Evolutionary conservation across 2,113 vertebrate species (phyloP), one percentile per base, ranked within the genome.

Genomic region (Barbus barbus): DNA sequence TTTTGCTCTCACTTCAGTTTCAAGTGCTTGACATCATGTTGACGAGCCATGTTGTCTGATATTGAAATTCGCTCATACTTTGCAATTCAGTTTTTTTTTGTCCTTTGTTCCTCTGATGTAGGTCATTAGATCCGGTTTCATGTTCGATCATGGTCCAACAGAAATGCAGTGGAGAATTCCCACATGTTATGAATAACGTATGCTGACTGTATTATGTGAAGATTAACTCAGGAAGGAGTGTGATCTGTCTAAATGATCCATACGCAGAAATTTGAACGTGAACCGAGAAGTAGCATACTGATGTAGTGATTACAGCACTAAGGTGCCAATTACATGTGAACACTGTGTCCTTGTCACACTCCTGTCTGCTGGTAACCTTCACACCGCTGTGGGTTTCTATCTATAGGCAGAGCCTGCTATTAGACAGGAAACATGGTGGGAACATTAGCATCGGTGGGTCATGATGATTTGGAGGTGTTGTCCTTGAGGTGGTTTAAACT

Each of bases 271-370:
- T 44, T 20, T 67, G 26, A 81, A 28, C n/a, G 53, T 56, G 71
- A 85, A 65, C 71, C 16, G 9, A 51, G 71, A 67, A 58, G 33
- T 38, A 33, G 71, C 71, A 83, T 28, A 83, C 61, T 84, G 60
- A 76, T 88, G 81, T 79, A 81, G 60, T 77, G 51, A 79, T 60
- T 83, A 75, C 76, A 46, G 63, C 74, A 28, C 53, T 22, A 65
- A 58, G 77, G 51, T 85, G 48, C 56, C 60, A 81, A 79, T 85
- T 88, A 56, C 77, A 81, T 22, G 33, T 65, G 77, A 38, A 56
- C 82, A 79, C 31, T 60, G 46, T 88, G 78, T 88, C 84, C 72
- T 78, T 86, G 82, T 63, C 82, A 38, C 71, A 72, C 85, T 74
- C 72, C n/a, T 71, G 80, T 82, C 80, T n/a, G 65, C 80, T 53